Conservation (phyloP, 1,140 invertebrate species). For the Atta cephalotes region DNA sequence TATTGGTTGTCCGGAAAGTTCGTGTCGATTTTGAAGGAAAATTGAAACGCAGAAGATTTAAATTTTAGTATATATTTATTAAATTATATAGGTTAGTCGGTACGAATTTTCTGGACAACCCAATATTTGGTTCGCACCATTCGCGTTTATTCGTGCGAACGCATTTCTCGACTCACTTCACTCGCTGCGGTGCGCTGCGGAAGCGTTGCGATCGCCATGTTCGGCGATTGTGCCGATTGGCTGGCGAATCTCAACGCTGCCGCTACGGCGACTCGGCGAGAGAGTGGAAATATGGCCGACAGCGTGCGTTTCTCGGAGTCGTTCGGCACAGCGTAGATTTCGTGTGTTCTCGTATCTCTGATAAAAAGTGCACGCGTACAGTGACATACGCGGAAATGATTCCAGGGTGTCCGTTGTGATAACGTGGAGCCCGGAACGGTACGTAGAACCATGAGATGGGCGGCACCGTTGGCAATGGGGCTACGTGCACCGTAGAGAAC, state of each 20-base stretch:
- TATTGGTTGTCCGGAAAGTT: no score
- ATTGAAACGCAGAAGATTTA: no score
- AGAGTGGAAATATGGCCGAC: slow-evolving; percentile 77
- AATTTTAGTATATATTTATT: no score
- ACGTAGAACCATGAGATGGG: slow-evolving; percentile 27
- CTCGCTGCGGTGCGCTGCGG: not conserved
- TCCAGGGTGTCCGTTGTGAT: not conserved
- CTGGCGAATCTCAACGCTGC: slow-evolving; percentile 4
- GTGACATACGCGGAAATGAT: slow-evolving; percentile 23
- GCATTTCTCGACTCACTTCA: not conserved
- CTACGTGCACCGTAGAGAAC: not conserved
- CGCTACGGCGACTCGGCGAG: slow-evolving; percentile 11
- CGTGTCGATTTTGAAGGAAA: no score
- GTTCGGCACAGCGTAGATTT: not conserved
- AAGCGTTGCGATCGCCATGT: slow-evolving; percentile 60
- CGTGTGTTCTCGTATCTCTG: not conserved
- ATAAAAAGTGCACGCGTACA: slow-evolving; percentile 19
- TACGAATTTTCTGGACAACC: no score
- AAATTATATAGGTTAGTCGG: no score
- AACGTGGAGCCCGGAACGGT: slow-evolving; percentile 67
- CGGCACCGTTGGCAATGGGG: not conserved
- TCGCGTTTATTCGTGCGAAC: not conserved
- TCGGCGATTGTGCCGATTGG: slow-evolving; percentile 22
- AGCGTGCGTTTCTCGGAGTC: slow-evolving; percentile 67
- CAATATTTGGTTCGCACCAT: not conserved